Evolutionary conservation across 2,797 vertebrate species (phyloP), one percentile per base, ranked within the genome.

Genomic region (Tadarida brasiliensis): DNA sequence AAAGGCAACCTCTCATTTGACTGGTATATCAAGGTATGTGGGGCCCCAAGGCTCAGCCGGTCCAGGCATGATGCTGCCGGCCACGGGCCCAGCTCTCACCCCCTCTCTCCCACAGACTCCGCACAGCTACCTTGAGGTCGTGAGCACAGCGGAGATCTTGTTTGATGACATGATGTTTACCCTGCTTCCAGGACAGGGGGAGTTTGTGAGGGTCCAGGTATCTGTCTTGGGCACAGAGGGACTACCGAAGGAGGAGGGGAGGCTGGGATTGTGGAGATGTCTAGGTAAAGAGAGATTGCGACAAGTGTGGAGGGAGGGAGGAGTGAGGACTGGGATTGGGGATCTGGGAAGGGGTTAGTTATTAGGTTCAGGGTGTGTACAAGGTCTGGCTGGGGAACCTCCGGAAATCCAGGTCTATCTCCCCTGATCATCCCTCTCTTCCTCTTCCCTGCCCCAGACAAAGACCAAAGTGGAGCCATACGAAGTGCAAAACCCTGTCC

Each of bases 391-490:
- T 67, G 61, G 63, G 49, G 76, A 73, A 20, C 22, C 7, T 19
- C 56, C 16, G 51, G 76, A 90, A 82, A 70, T 12, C 14, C 22
- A 17, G 33, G 19, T 76, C 70, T 44, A 0, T 39, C 12, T 73
- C 5, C 76, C 5, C 76, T 87, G 65, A 80, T 12, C 7, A 7
- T 4, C 49, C 16, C 22, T 12, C 22, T 7, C 51, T 28, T 28
- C 70, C 20, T 14, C 26, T 19, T 61, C 51, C 17, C n/a, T 70
- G 39, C 28, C 28, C 7, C 94, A 99, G 99, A 98, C 98, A n/a
- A 96, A 98, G 77, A 98, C 98, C 19, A 98, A 98, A 76, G 98
- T 99, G 30, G 99, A 99, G 92, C 97, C 98, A 2, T 98, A 97
- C 88, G 26, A 97, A 65, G 92, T 98, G 76, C 97, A 96, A 20